Percentiles rank a stretch among this genome's conserved stretches.
Conservation (phyloP, 2,797 vertebrate species). For the Synanceia verrucosa region DNA sequence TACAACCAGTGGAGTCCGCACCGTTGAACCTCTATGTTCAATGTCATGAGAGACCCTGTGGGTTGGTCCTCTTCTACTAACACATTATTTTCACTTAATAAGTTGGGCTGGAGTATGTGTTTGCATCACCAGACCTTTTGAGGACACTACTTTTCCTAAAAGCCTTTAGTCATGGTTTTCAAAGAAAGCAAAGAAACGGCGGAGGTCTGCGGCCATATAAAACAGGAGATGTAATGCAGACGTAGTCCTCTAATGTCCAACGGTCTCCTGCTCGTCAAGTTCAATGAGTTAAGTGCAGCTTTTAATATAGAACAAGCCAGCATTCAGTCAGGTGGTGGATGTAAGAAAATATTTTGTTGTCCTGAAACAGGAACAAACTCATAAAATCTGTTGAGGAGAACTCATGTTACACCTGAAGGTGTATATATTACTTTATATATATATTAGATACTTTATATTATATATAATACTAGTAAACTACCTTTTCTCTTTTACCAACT, state of each 20-base stretch:
- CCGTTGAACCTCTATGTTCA: neutral
- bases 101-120: neutral
- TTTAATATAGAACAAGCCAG: neutral
- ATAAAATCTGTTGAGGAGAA: neutral
- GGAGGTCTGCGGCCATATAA: neutral
- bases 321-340: neutral
- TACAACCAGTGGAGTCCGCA: conserved; percentile 1
- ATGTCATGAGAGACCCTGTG: neutral
- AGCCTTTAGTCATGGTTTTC: neutral
- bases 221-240: neutral
- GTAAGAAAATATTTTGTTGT: neutral
- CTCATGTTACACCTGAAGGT: neutral
- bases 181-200: neutral
- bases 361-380: neutral
- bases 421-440: neutral
- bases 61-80: neutral
- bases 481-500: neutral
- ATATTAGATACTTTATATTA: no score
- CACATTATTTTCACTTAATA: neutral
- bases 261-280: neutral
- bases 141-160: neutral
- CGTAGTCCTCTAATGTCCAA: neutral
- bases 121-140: neutral
- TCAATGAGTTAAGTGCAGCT: neutral
- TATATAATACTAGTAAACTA: neutral